Conservation (phyloP, 2,888 invertebrate species). For the Acronicta aceris region DNA sequence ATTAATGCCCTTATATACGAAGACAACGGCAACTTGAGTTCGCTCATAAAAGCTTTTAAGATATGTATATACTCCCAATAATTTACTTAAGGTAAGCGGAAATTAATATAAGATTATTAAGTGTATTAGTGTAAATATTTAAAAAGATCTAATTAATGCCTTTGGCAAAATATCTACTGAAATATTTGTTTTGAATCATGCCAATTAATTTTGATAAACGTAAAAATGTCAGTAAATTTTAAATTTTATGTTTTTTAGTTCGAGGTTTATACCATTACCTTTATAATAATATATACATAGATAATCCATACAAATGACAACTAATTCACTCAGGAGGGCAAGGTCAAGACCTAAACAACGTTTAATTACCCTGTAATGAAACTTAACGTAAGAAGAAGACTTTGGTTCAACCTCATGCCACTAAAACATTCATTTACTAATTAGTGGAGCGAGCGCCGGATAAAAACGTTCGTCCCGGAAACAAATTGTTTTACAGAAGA, state of each 20-base stretch:
- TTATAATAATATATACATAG: too few species aligned
- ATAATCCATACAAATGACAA: constrained; percentile 16
- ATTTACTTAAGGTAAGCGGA: constrained; percentile 17
- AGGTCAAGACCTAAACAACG: constrained; percentile 48
- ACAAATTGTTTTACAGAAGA: constrained; percentile 52
- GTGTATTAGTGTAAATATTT: background rate
- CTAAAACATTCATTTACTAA: constrained; percentile 60
- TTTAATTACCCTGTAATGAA: constrained; percentile 50
- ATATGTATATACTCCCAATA: constrained; percentile 36
- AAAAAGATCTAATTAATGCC: too few species aligned
- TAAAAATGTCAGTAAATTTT: too few species aligned
- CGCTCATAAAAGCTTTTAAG: constrained; percentile 46
- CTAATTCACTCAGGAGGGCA: constrained; percentile 33
- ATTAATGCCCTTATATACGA: constrained; percentile 45
- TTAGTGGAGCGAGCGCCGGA: constrained; percentile 54
- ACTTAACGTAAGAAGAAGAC: constrained; percentile 50
- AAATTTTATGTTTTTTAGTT: too few species aligned
- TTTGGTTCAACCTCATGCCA: constrained; percentile 49
- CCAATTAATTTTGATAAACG: too few species aligned
- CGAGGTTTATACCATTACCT: too few species aligned
- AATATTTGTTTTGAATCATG: too few species aligned
- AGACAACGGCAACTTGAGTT: constrained; percentile 29
- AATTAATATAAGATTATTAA: constrained; percentile 20
- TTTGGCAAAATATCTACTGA: too few species aligned
- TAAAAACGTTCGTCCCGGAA: constrained; percentile 48